Evolutionary conservation across 2,797 vertebrate species (phyloP).

Genomic region (Odontamblyopus lacepedii): DNA sequence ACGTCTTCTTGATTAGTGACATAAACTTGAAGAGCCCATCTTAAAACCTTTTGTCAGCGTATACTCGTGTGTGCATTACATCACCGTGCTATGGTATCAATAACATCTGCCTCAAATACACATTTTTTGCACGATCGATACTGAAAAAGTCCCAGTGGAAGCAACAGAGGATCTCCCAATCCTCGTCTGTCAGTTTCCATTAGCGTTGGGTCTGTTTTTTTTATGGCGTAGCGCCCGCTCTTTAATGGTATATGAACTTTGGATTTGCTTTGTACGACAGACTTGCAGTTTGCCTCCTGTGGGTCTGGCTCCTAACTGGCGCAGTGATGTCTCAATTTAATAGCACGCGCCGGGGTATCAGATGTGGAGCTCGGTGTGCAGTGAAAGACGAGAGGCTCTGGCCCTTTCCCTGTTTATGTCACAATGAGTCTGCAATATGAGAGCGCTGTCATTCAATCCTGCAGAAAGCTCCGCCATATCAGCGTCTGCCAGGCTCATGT

Average conservation of each 20-base stretch:
- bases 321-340: conserved; percentile 59
- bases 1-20: too few relatives aligned
- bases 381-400: conserved; percentile 56
- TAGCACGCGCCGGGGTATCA: conserved; percentile 60
- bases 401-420: conserved; percentile 57
- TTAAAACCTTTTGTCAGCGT: too few relatives aligned
- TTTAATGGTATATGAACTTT: background rate
- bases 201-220: background rate
- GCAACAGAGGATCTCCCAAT: background rate
- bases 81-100: too few relatives aligned
- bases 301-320: conserved; percentile 64
- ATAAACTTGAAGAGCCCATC: too few relatives aligned
- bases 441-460: conserved; percentile 59
- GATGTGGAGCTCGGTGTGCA: conserved; percentile 48
- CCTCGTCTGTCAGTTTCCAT: background rate
- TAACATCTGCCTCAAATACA: background rate
- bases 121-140: background rate
- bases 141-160: background rate
- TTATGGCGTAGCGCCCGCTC: background rate
- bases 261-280: conserved; percentile 19
- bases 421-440: conserved; percentile 54
- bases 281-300: conserved; percentile 38
- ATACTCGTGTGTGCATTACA: too few relatives aligned
- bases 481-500: conserved; percentile 50
- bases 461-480: conserved; percentile 43